phyloP scores from a whole-genome alignment of 92 coral and sea anemone genomes.

The Bergia puertoricense region DNA sequence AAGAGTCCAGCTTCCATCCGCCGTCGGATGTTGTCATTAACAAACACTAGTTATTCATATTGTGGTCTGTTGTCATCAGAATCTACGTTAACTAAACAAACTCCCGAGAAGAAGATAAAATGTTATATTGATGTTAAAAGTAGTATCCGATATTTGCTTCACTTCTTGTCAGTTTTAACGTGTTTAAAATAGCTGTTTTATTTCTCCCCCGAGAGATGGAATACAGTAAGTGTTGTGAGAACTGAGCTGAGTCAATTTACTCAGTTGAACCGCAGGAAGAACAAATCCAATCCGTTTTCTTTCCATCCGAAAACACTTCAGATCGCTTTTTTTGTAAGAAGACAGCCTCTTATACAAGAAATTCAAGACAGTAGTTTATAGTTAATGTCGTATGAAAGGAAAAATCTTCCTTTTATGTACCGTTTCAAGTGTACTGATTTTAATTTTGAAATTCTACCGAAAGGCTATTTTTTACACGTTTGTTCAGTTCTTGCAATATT shows the following conservation, averaged over 20 bases:
- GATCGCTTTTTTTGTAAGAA: not conserved
- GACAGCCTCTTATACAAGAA: slow-evolving; percentile 15
- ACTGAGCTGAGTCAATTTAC: not conserved
- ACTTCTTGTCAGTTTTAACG: slow-evolving; percentile 15
- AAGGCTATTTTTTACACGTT: not conserved
- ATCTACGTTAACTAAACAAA: slow-evolving; percentile 35
- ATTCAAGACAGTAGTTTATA: slow-evolving; percentile 30
- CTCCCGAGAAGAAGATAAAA: slow-evolving; percentile 20
- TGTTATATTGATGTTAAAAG: slow-evolving; percentile 32
- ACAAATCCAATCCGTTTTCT: not conserved
- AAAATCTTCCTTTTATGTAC: not conserved
- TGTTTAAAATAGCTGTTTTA: slow-evolving; percentile 5
- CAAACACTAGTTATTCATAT: not conserved
- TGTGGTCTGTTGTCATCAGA: not conserved
- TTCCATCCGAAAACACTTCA: slow-evolving; percentile 41
- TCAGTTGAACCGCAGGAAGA: not conserved
- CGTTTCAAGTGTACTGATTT: not conserved
- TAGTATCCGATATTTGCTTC: slow-evolving; percentile 21
- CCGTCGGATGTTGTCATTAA: not conserved
- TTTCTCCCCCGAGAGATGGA: slow-evolving; percentile 13
- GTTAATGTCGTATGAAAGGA: slow-evolving; percentile 18
- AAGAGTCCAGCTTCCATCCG: slow-evolving; percentile 10
- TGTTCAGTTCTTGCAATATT: slow-evolving; percentile 1
- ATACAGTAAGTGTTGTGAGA: not conserved
- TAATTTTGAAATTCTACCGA: not conserved